Conservation (phyloP, 2,797 vertebrate genomes). For the Sphenopsis melanotis region DNA sequence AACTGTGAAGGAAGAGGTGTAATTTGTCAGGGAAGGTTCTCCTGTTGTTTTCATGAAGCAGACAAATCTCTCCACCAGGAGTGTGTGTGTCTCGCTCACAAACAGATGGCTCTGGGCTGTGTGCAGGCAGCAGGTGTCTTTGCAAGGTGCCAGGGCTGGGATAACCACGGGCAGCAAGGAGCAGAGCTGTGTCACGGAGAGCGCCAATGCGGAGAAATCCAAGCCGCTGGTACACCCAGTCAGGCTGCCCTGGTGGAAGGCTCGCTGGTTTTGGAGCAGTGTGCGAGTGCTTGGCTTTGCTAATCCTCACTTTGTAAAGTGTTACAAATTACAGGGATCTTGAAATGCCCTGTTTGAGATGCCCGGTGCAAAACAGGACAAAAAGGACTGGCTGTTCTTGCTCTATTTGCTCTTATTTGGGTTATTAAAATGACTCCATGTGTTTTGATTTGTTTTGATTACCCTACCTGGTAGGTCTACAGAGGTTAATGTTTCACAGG, state of each 20-base stretch:
- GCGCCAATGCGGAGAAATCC: rapidly evolving
- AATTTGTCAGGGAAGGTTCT: neutral
- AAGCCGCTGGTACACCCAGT: rapidly evolving
- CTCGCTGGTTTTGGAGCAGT: rapidly evolving
- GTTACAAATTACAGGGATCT: rapidly evolving
- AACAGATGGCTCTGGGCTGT: neutral
- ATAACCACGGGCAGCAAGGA: neutral
- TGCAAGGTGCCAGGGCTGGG: neutral
- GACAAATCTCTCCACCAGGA: neutral
- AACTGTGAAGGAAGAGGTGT: rapidly evolving
- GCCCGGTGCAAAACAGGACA: neutral
- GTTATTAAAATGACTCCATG: neutral
- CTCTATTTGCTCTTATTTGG: neutral
- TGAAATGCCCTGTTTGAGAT: neutral
- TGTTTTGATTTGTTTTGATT: neutral
- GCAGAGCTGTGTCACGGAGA: rapidly evolving
- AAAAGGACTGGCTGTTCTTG: neutral
- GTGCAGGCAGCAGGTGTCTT: neutral
- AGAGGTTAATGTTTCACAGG: neutral
- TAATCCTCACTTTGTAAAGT: rapidly evolving
- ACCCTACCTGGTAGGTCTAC: neutral
- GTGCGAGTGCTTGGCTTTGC: neutral
- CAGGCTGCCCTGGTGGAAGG: neutral
- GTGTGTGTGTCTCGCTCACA: rapidly evolving
- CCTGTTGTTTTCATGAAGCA: rapidly evolving